Evolutionary conservation across 2,888 invertebrate species (phyloP).

Genomic region (Drosophila mulleri): DNA sequence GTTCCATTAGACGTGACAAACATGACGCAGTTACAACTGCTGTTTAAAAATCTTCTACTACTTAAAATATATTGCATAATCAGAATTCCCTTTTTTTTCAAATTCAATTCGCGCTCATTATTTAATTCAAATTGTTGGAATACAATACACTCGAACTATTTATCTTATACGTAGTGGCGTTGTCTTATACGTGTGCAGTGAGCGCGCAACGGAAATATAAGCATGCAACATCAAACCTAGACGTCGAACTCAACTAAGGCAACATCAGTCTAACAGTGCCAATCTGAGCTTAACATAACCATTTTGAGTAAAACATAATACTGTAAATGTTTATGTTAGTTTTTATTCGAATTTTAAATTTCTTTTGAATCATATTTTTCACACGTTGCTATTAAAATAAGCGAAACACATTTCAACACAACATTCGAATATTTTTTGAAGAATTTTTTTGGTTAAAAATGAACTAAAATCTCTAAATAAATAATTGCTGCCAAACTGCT

Average conservation of each 20-base stretch:
- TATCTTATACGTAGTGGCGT: conserved; percentile 16
- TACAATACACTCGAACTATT: conserved; percentile 7
- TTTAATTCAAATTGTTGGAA: conserved; percentile 33
- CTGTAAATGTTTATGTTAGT: conserved; percentile 12
- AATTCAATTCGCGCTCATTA: conserved; percentile 15
- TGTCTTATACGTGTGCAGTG: conserved; percentile 21
- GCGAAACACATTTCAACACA: background rate
- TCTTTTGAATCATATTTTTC: background rate
- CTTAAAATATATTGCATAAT: background rate
- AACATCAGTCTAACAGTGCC: conserved; percentile 31
- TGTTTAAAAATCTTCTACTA: background rate
- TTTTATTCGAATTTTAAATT: conserved; percentile 10
- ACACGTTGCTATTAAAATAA: background rate
- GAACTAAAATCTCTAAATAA: background rate
- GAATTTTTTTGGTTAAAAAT: background rate
- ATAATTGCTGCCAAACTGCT: conserved; percentile 22
- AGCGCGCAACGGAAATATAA: background rate
- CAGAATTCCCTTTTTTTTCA: background rate
- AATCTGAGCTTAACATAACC: conserved; percentile 47
- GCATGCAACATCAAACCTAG: conserved; percentile 47
- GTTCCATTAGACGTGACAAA: background rate
- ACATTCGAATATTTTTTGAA: background rate
- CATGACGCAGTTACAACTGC: background rate
- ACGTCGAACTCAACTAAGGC: conserved; percentile 36
- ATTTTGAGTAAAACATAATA: conserved; percentile 45